Evolutionary conservation across 2,888 invertebrate species (phyloP), one percentile per base, ranked within the genome.

Genomic region (Diarsia dahlii): DNA sequence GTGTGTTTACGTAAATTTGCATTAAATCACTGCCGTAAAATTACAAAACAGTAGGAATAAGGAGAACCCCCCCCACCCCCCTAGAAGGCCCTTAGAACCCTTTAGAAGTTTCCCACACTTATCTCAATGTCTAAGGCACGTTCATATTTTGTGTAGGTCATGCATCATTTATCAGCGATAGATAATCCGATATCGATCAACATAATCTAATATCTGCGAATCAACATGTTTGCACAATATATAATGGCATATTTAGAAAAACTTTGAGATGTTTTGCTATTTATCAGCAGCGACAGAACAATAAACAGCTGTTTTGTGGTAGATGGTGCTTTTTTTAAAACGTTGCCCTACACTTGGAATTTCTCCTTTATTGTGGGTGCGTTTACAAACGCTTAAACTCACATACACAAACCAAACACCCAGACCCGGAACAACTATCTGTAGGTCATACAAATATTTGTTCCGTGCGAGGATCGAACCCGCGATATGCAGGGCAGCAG

Each of bases 181-280:
- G 63, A 75, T 89, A 86, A 90, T 84, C 81, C 76, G 12, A 68
- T 71, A 90, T 89, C 87, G 52, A 84, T 89, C 88, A 88, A 74
- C 28, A 56, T 52, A 60, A 78, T 71, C 62, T 28, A 52, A 20
- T 71, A 82, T 85, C 78, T 66, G 6, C 28, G 48, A 65, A 68
- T 74, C 60, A 56, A 28, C 9, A 39, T 69, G 48, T 82, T 76
- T 39, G 52, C 18, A n/a, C 50, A 50, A 63, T 10, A 63, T 45
- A 64, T 64, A 74, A 65, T 75, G 20, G 6, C 23, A 13, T 50
- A 56, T 79, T 10, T 46, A 50, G n/a, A 18, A 20, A 20, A 39
- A 52, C 52, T 45, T 60, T 46, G 62, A 50, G 18, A 52, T 20
- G 15, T 62, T 62, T 45, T n/a, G 52, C 52, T 76, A 54, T 77